Percentiles rank a stretch among this genome's conserved stretches.
phyloP scores from a whole-genome alignment of 2,113 vertebrate genomes.

The Parus major region DNA sequence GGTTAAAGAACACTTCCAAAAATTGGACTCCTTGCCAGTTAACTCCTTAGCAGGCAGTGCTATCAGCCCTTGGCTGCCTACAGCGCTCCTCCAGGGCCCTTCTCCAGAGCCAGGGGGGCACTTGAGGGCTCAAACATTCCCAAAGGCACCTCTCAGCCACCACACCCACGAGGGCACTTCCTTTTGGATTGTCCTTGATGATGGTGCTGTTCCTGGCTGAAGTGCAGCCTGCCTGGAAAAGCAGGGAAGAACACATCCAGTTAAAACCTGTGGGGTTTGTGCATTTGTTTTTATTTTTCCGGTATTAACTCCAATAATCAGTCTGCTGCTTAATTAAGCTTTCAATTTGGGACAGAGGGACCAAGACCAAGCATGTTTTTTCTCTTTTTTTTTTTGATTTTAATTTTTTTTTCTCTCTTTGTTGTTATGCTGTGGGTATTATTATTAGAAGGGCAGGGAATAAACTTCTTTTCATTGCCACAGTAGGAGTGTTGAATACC shows the following conservation, averaged over 20 bases:
- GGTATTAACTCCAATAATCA: neutral
- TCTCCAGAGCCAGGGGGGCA: neutral
- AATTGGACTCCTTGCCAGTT: neutral
- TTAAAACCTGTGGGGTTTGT: neutral
- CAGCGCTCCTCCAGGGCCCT: neutral
- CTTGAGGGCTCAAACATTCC: neutral
- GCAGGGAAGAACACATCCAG: neutral
- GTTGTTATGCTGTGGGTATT: neutral
- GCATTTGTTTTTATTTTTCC: neutral
- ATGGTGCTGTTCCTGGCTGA: fast-evolving
- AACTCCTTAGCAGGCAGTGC: neutral
- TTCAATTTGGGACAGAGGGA: neutral
- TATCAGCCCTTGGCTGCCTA: too few relatives aligned
- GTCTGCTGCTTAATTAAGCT: neutral
- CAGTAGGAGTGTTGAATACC: neutral
- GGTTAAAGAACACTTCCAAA: neutral
- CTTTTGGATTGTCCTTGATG: neutral
- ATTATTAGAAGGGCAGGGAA: neutral
- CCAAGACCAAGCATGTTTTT: neutral
- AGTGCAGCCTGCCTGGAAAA: neutral
- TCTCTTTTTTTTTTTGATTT: neutral
- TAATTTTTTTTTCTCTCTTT: neutral
- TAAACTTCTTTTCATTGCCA: neutral
- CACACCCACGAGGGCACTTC: fast-evolving
- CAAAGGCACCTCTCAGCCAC: neutral